Base-by-base conservation (phyloP, 2,113 vertebrate genomes). In the Nothoprocta pentlandii region DNA sequence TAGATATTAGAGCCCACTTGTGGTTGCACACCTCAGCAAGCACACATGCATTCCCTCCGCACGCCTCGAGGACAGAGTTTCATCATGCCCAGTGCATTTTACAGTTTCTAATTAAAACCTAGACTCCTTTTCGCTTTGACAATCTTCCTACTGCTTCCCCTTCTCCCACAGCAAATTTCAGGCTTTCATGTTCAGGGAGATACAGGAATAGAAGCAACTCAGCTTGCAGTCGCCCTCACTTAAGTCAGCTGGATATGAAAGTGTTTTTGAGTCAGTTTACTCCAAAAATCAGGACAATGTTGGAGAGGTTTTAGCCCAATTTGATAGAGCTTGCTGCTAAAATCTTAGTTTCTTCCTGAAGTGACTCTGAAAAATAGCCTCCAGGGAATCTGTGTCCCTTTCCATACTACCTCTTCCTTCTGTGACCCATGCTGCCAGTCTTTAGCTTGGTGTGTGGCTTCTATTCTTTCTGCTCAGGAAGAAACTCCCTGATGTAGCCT, bases 161-260 rank as follows among this genome's bases (percentile, higher is more conserved):
- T 91, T 63, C 81, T 84, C 85, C 79, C 89, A 46, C 47, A 51
- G 46, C 81, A 83, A 26, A 91, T 94, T 83, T 93, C 86, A 94
- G 90, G 63, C 0, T 0, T 44, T 82, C 42, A 15, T 68, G 53
- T 58, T 87, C 87, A 77, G 63, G 10, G 69, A 83, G 64, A 47
- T 68, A 75, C 82, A 88, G 85, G 90, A 91, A 92, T 91, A 95
- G 93, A 95, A 93, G 53, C 16, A 4, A 10, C 76, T 53, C 79
- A 44, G 62, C 42, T 90, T 94, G 64, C 73, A 94, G 90, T 73
- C 78, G 12, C 32, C 44, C 63, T 87, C 42, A 2, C 3, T 81
- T n/a, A 25, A 32, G 87, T 61, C 67, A 91, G 56, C 67, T 59
- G 41, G 80, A 6, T 70, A 80, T 17, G 39, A 74, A 68, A 80